These are phyloP conservation scores for Drosophila paramelanica DNA, from an alignment of 2,888 invertebrate genomes.

Conservation along the genomic window DNA sequence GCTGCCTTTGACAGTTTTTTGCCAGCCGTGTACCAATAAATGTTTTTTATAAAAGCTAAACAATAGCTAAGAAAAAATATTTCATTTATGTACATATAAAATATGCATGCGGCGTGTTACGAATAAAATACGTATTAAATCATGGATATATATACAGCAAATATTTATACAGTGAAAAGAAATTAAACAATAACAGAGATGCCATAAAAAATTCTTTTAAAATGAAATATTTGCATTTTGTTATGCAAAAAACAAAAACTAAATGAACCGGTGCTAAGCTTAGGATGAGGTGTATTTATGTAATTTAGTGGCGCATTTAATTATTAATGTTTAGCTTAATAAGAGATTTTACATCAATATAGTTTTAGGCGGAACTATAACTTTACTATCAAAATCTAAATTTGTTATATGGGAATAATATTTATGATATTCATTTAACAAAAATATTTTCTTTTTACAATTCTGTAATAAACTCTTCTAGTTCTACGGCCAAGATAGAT, in stretches of 20 bases:
- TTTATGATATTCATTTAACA: no score
- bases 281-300: background rate
- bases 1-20: slow-evolving; percentile 73
- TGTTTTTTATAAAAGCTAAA: slow-evolving; percentile 64
- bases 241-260: slow-evolving; percentile 4
- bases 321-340: background rate
- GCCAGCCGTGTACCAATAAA: slow-evolving; percentile 49
- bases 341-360: no score
- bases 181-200: slow-evolving; percentile 31
- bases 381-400: no score
- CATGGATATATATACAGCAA: slow-evolving; percentile 31
- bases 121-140: slow-evolving; percentile 46
- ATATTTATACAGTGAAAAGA: slow-evolving; percentile 34
- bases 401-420: no score
- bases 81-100: slow-evolving; percentile 20
- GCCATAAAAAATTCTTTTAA: slow-evolving; percentile 4
- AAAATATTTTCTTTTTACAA: background rate
- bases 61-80: slow-evolving; percentile 30
- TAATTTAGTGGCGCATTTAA: background rate
- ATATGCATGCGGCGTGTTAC: slow-evolving; percentile 18
- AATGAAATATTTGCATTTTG: slow-evolving; percentile 24
- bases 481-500: background rate
- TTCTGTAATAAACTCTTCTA: background rate
- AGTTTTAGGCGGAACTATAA: no score
- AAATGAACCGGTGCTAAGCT: background rate